Evolutionary conservation across 2,888 invertebrate genomes (phyloP), one percentile per base, ranked within the genome.

Genomic region (Cephus rjabovi): DNA sequence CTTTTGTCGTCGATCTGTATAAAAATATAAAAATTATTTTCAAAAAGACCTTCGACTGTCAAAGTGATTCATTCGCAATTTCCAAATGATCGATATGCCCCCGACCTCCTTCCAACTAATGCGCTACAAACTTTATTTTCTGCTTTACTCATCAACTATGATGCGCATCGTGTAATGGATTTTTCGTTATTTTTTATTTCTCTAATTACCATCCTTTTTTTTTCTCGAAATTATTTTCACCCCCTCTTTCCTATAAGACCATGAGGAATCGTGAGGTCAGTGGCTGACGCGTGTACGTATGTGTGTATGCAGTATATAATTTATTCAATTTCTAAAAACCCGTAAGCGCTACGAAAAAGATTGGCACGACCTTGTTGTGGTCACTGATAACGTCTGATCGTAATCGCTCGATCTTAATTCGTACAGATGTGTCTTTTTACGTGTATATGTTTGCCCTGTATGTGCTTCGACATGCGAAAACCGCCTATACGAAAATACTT

Each of bases 1-100:
- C 37, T 73, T 40, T 71, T 76, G 12, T 71, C 33, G 23, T 34
- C 23, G 35, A 74, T 34, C 34, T 83, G 85, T 88, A 88, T 86
- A 87, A 88, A 88, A 88, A 88, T 88, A 88, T 88, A 87, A 85
- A 87, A 88, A 88, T 84, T 84, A 87, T 83, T 83, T 85, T 34
- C 3, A 34, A 34, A 81, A 85, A 83, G 83, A 85, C 83, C 82
- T 31, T 31, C 35, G 70, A 35, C 35, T 74, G 75, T 33, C 33
- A 74, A 74, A 34, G 35, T 33, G 35, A 74, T 35, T n/a, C 35
- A 74, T 74, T 74, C 11, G 35, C 74, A 35, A 74, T 56, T 56
- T 56, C 9, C 23, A 56, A 56, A 23, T 56, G 1, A 56, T 56
- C 56, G 56, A 56, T 56, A 56, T 56, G 23, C 56, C 23, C 9